A percentile compares a stretch with the other conserved stretches of the same genome.
Evolutionary conservation across 2,888 invertebrate species (phyloP).

Genomic region (Nephrocerus scutellatus): DNA sequence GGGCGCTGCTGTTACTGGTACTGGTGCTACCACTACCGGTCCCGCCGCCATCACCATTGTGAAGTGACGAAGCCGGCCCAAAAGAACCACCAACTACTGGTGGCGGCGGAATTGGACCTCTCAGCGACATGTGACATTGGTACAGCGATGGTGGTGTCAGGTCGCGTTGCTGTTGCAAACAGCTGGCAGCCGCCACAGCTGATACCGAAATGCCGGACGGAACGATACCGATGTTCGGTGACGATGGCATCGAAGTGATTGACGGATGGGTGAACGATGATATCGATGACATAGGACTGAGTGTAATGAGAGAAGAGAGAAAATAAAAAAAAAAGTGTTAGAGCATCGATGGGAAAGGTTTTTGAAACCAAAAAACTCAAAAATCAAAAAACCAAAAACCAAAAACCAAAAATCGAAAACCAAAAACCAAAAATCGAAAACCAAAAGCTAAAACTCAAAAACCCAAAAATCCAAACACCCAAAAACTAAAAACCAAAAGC

Average conservation of each 20-base stretch:
- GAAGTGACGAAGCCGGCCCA: constrained; percentile 12
- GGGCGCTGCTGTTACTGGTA: constrained; percentile 14
- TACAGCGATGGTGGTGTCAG: constrained; percentile 43
- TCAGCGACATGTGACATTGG: constrained; percentile 44
- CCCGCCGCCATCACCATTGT: constrained; percentile 10
- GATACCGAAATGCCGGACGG: constrained; percentile 23
- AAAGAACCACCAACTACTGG: constrained; percentile 20
- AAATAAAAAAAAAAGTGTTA: not conserved
- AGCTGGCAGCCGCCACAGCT: constrained; percentile 19
- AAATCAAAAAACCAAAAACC: no score
- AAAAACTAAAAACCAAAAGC: no score
- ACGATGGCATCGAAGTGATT: constrained; percentile 36
- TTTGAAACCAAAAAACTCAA: no score
- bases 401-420: no score
- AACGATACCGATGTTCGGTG: constrained; percentile 31
- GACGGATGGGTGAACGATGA: constrained; percentile 43
- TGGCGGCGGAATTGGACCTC: constrained; percentile 33
- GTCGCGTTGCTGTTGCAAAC: constrained; percentile 39
- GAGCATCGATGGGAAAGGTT: no score
- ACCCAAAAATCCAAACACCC: no score
- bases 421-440: no score
- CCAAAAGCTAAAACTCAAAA: no score
- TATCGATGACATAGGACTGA: constrained; percentile 43
- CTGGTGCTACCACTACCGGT: constrained; percentile 15
- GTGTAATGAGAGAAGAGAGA: not conserved